Evolutionary conservation across 2,797 vertebrate genomes (phyloP).

Genomic region (Clamator glandarius): DNA sequence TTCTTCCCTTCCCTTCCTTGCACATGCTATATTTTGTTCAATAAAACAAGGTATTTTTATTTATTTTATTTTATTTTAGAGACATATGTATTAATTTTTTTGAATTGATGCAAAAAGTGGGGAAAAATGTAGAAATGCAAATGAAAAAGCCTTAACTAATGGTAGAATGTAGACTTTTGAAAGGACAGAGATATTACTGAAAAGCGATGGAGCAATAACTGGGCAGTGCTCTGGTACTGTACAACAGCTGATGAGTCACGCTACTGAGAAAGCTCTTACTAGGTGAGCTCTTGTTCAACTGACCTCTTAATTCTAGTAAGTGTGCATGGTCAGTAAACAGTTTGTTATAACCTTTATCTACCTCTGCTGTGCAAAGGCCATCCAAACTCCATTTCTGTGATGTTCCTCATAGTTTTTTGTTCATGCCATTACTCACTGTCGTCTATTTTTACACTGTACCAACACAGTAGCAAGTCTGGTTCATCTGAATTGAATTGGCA

Average conservation of each 20-base stretch:
- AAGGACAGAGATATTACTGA: slow-evolving; percentile 16
- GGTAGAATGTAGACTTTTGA: slow-evolving; percentile 61
- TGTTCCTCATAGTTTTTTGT: slow-evolving; percentile 38
- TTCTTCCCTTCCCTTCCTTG: slow-evolving; percentile 12
- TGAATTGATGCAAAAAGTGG: slow-evolving; percentile 42
- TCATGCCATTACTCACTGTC: slow-evolving; percentile 2
- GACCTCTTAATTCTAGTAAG: slow-evolving; percentile 62
- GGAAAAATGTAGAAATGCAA: slow-evolving; percentile 56
- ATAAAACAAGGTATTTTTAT: slow-evolving; percentile 66
- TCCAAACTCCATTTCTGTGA: slow-evolving; percentile 42
- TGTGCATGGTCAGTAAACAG: slow-evolving; percentile 70
- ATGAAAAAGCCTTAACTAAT: slow-evolving; percentile 58
- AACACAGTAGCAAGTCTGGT: slow-evolving; percentile 17
- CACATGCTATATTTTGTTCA: slow-evolving; percentile 55
- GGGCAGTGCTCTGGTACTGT: slow-evolving; percentile 44
- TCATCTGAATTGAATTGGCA: slow-evolving; percentile 17
- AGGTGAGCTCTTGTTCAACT: slow-evolving; percentile 72
- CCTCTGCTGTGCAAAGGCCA: slow-evolving; percentile 73
- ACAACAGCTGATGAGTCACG: slow-evolving; percentile 23
- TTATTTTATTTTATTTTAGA: slow-evolving; percentile 55
- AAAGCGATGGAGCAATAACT: slow-evolving; percentile 63
- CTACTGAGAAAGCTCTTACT: slow-evolving; percentile 60
- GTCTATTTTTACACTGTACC: slow-evolving; percentile 38
- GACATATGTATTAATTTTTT: slow-evolving; percentile 14
- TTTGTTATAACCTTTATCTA: slow-evolving; percentile 74